Percentiles rank a stretch among this genome's conserved stretches.
phyloP scores from a whole-genome alignment of 2,113 vertebrate species.

The Halcyon malimbica region DNA sequence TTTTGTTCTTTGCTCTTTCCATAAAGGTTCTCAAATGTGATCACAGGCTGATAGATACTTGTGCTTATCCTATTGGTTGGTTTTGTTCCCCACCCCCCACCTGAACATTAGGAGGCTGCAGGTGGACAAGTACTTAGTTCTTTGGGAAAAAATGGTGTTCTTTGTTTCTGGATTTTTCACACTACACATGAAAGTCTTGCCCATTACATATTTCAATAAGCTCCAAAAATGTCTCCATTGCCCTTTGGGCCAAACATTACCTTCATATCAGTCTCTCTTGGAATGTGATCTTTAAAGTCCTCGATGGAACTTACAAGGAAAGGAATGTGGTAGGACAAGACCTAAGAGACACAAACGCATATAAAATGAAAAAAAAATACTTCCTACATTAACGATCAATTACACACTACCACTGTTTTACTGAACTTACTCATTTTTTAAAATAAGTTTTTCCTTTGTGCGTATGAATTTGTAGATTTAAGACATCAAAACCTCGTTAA shows the following conservation, averaged over 20 bases:
- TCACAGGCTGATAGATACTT: not conserved
- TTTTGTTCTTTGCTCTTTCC: not conserved
- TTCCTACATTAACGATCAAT: not conserved
- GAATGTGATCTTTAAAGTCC: constrained; percentile 99
- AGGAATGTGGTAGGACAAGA: constrained; percentile 98
- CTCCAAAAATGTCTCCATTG: not conserved
- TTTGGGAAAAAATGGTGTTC: not conserved
- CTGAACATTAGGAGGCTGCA: not conserved
- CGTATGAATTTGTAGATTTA: not conserved
- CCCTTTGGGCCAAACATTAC: constrained; percentile 66
- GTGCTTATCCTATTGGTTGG: not conserved
- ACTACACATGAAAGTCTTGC: not conserved
- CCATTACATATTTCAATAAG: not conserved
- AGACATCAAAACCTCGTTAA: not conserved
- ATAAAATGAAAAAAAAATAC: not conserved
- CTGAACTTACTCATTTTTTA: not conserved
- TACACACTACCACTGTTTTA: not conserved
- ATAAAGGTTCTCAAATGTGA: not conserved
- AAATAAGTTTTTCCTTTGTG: not conserved
- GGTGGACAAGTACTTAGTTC: not conserved
- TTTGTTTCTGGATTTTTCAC: not conserved
- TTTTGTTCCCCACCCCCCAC: not conserved
- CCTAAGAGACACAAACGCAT: constrained; percentile 75
- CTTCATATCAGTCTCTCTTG: constrained; percentile 99
- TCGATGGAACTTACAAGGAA: constrained; percentile 99